Evolutionary conservation across 2,113 vertebrate species (phyloP).

Genomic region (Phylloscopus trochiloides): DNA sequence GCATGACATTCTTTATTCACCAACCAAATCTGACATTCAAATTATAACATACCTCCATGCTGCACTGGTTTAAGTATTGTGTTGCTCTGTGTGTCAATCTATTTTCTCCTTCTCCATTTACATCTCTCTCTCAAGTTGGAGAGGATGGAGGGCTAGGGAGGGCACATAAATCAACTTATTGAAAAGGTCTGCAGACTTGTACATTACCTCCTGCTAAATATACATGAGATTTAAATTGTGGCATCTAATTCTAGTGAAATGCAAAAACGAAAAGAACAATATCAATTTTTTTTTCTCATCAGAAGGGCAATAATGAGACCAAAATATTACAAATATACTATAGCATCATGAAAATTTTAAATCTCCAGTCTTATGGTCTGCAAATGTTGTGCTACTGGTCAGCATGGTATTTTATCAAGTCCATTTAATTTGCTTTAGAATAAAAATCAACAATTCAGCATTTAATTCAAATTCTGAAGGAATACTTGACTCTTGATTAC

Average conservation of each 20-base stretch:
- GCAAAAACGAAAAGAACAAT: neutral
- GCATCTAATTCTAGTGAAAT: neutral
- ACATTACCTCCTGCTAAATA: neutral
- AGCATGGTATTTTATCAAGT: neutral
- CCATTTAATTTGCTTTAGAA: neutral
- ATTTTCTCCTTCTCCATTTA: neutral
- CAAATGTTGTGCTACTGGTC: neutral
- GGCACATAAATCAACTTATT: neutral
- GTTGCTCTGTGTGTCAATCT: neutral
- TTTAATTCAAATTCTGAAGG: slow-evolving; percentile 1
- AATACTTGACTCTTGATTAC: slow-evolving; percentile 11
- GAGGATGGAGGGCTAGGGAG: neutral
- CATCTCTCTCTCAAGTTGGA: neutral
- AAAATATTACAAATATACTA: neutral
- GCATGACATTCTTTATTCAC: neutral
- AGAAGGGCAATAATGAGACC: neutral
- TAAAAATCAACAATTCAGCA: neutral
- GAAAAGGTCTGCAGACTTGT: neutral
- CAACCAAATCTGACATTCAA: neutral
- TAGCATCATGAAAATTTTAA: neutral
- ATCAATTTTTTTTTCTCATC: neutral
- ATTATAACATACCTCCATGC: neutral
- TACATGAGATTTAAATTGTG: neutral
- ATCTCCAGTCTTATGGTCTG: neutral
- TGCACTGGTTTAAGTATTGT: neutral